phyloP scores from a whole-genome alignment of 2,888 invertebrate genomes.

The Leptopilina drosophilae region DNA sequence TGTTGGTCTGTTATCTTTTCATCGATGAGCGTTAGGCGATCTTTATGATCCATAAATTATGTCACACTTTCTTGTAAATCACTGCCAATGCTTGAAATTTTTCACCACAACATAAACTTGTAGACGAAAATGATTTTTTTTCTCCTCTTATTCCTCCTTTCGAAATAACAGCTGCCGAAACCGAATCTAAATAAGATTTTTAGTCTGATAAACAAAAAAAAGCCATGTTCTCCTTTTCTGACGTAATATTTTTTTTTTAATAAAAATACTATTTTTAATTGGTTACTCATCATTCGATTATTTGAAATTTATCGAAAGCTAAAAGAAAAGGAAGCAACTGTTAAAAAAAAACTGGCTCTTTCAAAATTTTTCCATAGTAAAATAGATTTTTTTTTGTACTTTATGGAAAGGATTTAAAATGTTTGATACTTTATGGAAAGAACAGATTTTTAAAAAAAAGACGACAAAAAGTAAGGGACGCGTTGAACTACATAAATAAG shows the following conservation, averaged over 20 bases:
- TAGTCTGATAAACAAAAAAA: constrained; percentile 16
- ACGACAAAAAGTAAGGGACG: not conserved
- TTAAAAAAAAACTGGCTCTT: too few species aligned
- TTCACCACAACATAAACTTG: constrained; percentile 31
- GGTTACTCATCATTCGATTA: not conserved
- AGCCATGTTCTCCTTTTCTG: not conserved
- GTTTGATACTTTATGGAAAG: too few species aligned
- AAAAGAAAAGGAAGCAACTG: too few species aligned
- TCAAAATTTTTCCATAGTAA: too few species aligned
- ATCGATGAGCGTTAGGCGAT: constrained; percentile 39
- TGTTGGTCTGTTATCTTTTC: constrained; percentile 36
- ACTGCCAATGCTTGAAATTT: constrained; percentile 21
- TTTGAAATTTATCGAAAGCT: too few species aligned
- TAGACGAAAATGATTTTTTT: constrained; percentile 9
- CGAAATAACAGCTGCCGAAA: constrained; percentile 39
- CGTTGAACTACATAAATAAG: constrained; percentile 4
- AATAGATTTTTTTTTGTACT: too few species aligned
- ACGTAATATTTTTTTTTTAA: not conserved
- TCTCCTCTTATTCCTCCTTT: too few species aligned
- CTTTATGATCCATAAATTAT: constrained; percentile 41
- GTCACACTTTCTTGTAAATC: constrained; percentile 36
- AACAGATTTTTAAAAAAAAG: too few species aligned
- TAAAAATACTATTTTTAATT: not conserved
- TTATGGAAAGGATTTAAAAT: too few species aligned
- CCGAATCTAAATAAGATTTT: constrained; percentile 32